Percentiles rank a stretch among this genome's conserved stretches.
These are phyloP conservation scores for Clusia tigrina DNA, from an alignment of 2,888 invertebrate species.

Conservation along the genomic window DNA sequence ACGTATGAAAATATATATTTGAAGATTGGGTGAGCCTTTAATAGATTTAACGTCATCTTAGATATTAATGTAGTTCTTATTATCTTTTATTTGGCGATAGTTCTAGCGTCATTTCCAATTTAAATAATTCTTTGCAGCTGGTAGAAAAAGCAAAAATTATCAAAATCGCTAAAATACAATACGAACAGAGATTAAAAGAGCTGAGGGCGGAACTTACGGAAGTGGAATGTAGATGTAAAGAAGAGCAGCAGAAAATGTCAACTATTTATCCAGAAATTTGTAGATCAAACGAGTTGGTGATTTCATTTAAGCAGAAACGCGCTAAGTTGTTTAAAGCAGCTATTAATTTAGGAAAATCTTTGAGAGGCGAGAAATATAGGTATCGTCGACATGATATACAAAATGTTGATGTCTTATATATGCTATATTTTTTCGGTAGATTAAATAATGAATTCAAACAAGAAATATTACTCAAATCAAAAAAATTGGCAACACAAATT, in stretches of 20 bases:
- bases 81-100: constrained; percentile 39
- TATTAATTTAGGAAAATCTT: constrained; percentile 49
- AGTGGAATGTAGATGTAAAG: constrained; percentile 46
- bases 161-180: constrained; percentile 50
- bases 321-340: constrained; percentile 52
- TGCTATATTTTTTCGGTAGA: constrained; percentile 43
- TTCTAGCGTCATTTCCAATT: constrained; percentile 50
- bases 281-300: constrained; percentile 52
- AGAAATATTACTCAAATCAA: constrained; percentile 50
- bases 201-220: constrained; percentile 51
- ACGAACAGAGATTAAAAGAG: constrained; percentile 52
- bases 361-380: constrained; percentile 53
- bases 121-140: constrained; percentile 56
- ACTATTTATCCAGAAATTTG: constrained; percentile 58
- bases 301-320: constrained; percentile 53
- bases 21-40: constrained; percentile 51
- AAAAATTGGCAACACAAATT: constrained; percentile 54
- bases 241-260: constrained; percentile 52
- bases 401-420: background rate
- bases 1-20: constrained; percentile 56
- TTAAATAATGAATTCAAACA: constrained; percentile 51
- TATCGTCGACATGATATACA: no score
- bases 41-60: background rate
- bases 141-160: constrained; percentile 54
- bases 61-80: no score